phyloP scores from a whole-genome alignment of 2,797 vertebrate genomes.

The Rhynchotus rufescens region DNA sequence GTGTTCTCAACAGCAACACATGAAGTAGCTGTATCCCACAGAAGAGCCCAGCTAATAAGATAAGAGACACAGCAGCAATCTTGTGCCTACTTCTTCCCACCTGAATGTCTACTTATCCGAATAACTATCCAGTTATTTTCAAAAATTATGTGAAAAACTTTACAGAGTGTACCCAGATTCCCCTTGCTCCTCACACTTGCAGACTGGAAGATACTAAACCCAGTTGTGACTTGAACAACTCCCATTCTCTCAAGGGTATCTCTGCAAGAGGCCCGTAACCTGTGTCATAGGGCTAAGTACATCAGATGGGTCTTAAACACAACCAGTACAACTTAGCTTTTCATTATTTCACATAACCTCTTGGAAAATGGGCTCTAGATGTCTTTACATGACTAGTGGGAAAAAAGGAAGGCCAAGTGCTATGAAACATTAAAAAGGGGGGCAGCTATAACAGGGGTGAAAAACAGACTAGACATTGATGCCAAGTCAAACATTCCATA shows the following conservation, averaged over 20 bases:
- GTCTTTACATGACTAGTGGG: neutral
- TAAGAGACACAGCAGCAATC: neutral
- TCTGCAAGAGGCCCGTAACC: neutral
- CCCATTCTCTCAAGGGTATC: neutral
- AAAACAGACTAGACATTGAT: neutral
- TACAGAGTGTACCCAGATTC: neutral
- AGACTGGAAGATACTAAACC: neutral
- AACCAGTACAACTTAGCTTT: too few relatives aligned
- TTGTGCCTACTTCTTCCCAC: neutral
- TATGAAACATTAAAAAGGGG: neutral
- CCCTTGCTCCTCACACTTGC: neutral
- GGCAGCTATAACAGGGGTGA: neutral
- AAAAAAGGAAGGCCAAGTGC: neutral
- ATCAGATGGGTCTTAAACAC: neutral
- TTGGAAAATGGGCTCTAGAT: neutral
- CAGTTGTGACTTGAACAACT: neutral
- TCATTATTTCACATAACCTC: neutral
- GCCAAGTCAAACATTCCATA: neutral
- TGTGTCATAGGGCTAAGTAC: neutral
- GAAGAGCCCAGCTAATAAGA: neutral
- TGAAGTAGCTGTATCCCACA: neutral
- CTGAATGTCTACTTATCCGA: neutral
- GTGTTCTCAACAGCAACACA: neutral
- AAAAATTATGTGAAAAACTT: neutral
- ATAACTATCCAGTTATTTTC: neutral